These are phyloP conservation scores for Erpornis zantholeuca DNA, from an alignment of 2,113 vertebrate genomes.

Conservation along the genomic window DNA sequence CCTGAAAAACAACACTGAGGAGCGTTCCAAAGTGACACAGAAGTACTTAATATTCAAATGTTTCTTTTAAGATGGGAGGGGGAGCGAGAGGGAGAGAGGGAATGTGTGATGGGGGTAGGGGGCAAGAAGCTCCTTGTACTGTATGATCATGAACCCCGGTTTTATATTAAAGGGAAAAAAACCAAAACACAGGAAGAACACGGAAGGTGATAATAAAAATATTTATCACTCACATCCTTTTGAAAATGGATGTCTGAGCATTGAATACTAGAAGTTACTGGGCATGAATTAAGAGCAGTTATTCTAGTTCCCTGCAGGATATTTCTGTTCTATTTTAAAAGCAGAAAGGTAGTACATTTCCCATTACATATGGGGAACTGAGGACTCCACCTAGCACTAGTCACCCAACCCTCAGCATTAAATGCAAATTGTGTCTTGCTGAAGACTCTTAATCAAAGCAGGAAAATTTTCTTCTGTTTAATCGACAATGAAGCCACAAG, in stretches of 20 bases:
- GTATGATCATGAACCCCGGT: neutral
- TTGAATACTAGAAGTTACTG: neutral
- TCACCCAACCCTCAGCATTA: neutral
- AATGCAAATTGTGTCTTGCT: neutral
- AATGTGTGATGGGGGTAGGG: neutral
- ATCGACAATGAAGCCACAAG: neutral
- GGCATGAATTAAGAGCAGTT: neutral
- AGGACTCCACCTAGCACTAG: neutral
- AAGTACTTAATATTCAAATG: neutral
- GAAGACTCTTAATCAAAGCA: neutral
- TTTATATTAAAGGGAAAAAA: neutral
- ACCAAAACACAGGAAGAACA: neutral
- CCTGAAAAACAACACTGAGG: neutral
- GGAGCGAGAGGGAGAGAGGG: too few relatives aligned
- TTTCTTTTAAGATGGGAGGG: neutral
- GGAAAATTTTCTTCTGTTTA: neutral
- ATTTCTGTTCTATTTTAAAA: neutral
- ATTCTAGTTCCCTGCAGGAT: neutral
- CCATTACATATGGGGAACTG: neutral
- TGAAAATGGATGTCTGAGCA: neutral
- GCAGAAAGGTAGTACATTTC: neutral
- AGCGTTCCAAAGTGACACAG: neutral
- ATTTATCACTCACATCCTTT: neutral
- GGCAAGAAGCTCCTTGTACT: neutral
- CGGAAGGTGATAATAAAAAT: neutral